Base-by-base conservation (phyloP, 2,797 vertebrate species). In the Acrossocheilus wenchowensis region DNA sequence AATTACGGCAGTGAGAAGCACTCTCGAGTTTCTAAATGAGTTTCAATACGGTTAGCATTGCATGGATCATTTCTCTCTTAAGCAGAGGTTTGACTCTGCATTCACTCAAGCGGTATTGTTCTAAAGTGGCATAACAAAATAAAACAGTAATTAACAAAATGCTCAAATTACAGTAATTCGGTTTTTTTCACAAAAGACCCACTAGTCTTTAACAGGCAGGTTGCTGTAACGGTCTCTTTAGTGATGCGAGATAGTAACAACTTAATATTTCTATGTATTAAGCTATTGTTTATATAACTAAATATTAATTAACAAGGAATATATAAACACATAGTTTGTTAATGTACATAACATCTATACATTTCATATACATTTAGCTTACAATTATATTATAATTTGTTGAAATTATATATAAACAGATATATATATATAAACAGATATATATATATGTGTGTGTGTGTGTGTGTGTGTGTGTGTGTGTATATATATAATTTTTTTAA, bases 131-230 rank as follows among this genome's bases (percentile, higher is more conserved):
- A 66, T 14, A 50, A 36, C 57, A 50, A 50, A 64, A 66, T 60
- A 66, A 62, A 81, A 69, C 62, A 7, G 19, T 12, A 68, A 50
- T 66, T 39, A 68, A 15, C 10, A 0, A 21, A 43, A 45, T 39
- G 60, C 54, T 43, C 77, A 62, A 79, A 79, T 64, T 5, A 45
- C 57, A 45, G 57, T 64, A 7, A 79, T 79, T 64, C 45, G 6
- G 6, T 30, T 10, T 6, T 19, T 74, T 5, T 50, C 30, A 74
- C 72, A 30, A 50, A 50, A 30, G 14, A 10, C 72, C 30, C 43
- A n/a, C 17, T 23, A 15, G 34, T 54, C 34, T 57, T 78, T 41
- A 78, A 41, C 6, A 39, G 50, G 50, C 75, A n/a, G 34, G 52
- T 2, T 57, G 12, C 45, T 48, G 17, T 36, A 30, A 17, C 4